A percentile compares a stretch with the other conserved stretches of the same genome.
phyloP scores from a whole-genome alignment of 2,888 invertebrate genomes.

The Heliconius sara region DNA sequence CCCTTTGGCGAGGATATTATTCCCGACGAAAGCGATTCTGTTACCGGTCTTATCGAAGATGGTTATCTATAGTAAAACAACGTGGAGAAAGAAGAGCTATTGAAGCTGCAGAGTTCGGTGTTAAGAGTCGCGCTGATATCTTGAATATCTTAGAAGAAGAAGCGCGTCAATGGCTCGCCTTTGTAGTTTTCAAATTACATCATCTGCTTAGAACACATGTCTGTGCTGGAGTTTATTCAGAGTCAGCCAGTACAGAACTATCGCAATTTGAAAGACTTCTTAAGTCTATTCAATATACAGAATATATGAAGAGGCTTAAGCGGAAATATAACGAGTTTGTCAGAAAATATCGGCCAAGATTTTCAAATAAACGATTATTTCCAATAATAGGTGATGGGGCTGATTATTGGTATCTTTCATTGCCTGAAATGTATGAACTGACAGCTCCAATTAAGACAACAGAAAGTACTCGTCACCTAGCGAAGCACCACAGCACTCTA shows the following conservation, averaged over 20 bases:
- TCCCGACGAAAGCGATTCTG: constrained; percentile 74
- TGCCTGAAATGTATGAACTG: constrained; percentile 78
- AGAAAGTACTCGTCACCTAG: constrained; percentile 59
- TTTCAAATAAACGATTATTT: constrained; percentile 74
- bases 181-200: constrained; percentile 77
- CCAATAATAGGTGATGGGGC: constrained; percentile 77
- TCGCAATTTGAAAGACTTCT: constrained; percentile 75
- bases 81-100: constrained; percentile 70
- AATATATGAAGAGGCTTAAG: constrained; percentile 74
- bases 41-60: constrained; percentile 71
- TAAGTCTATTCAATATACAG: constrained; percentile 73
- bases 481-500: constrained; percentile 64
- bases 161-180: constrained; percentile 76
- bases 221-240: constrained; percentile 73
- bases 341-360: constrained; percentile 71
- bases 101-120: constrained; percentile 72
- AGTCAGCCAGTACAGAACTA: constrained; percentile 62
- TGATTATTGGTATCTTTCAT: constrained; percentile 80
- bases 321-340: constrained; percentile 77
- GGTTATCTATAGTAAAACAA: constrained; percentile 71
- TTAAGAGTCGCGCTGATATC: constrained; percentile 73
- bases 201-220: constrained; percentile 72
- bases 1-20: constrained; percentile 73
- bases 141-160: constrained; percentile 74
- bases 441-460: constrained; percentile 57